Base-by-base conservation (phyloP, 2,888 invertebrate genomes). In the Leucozona laternaria region DNA sequence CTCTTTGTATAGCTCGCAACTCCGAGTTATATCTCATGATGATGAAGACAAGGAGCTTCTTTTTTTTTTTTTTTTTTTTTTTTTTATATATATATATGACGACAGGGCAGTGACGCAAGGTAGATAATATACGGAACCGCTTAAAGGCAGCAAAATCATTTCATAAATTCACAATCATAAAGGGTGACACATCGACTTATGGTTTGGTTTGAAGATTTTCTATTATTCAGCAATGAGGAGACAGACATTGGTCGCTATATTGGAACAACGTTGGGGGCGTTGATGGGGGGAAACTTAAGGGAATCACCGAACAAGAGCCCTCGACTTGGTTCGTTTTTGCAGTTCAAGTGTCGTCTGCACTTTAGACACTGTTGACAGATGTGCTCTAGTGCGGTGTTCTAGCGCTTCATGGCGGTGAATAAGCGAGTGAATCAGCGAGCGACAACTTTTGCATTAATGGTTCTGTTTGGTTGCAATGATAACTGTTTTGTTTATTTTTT, bases 311-410 rank as follows among this genome's bases (percentile, higher is more conserved):
- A 45, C 53, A 45, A 43, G 53, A 28, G 45, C 28, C 60, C 68
- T 83, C 55, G 66, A 81, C 77, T 85, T 72, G 58, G 28, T 53
- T 77, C 11, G 25, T 76, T 72, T 77, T 70, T 7, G 2, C 80
- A 77, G 85, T 85, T 85, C 85, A 85, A 85, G 85, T 85, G 81
- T 81, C 85, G 85, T 81, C 85, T 85, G 81, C 85, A 77, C 85
- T 81, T 81, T 81, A 80, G 79, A 82, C 81, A 34, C 53, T 81
- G 81, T 77, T 85, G 81, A 85, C 85, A 77, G 77, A 76, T 80
- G 72, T 80, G 70, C 50, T 64, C 31, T 57, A 31, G 34, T 20
- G 28, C 48, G 70, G 53, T 45, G 48, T 17, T 70, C 2, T 22
- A 40, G n/a, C 40, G 57, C 13, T 71, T 22, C 58, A 20, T 17